Conservation (phyloP, 2,888 invertebrate genomes). For the Drosophila helvetica region DNA sequence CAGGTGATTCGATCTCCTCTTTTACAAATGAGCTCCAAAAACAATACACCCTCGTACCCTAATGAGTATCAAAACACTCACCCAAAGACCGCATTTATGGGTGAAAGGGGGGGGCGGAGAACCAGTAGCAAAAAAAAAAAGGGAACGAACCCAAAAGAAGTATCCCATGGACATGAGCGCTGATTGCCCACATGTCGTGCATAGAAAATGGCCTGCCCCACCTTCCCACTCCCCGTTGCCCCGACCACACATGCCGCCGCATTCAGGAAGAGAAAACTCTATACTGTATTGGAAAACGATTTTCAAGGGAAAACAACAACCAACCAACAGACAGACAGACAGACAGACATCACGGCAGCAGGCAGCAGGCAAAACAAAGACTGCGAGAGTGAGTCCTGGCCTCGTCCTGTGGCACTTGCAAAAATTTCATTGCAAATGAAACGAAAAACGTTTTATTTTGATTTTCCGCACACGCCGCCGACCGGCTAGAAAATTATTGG, state of each 20-base stretch:
- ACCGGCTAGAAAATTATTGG: background rate
- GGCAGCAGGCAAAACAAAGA: conserved; percentile 56
- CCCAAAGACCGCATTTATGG: background rate
- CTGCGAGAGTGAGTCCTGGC: conserved; percentile 16
- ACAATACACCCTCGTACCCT: background rate
- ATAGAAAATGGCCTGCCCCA: conserved; percentile 50
- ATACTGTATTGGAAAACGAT: conserved; percentile 70
- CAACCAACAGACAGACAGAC: conserved; percentile 4
- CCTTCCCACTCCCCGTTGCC: conserved; percentile 17
- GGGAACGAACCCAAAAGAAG: conserved; percentile 44
- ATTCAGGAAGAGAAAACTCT: conserved; percentile 22
- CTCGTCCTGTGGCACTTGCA: conserved; percentile 55
- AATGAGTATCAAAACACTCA: background rate
- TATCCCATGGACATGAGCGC: conserved; percentile 59
- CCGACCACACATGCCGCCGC: conserved; percentile 6
- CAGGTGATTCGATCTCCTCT: background rate
- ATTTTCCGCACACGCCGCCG: conserved; percentile 71
- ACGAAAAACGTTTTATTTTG: conserved; percentile 78
- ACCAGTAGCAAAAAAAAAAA: background rate
- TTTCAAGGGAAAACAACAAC: conserved; percentile 45
- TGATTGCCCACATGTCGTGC: conserved; percentile 74
- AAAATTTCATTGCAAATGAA: conserved; percentile 78
- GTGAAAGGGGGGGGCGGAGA: background rate
- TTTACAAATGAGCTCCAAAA: background rate
- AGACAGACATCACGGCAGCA: conserved; percentile 7